phyloP scores from a whole-genome alignment of 2,888 invertebrate genomes.

The Sialis fuliginosa region DNA sequence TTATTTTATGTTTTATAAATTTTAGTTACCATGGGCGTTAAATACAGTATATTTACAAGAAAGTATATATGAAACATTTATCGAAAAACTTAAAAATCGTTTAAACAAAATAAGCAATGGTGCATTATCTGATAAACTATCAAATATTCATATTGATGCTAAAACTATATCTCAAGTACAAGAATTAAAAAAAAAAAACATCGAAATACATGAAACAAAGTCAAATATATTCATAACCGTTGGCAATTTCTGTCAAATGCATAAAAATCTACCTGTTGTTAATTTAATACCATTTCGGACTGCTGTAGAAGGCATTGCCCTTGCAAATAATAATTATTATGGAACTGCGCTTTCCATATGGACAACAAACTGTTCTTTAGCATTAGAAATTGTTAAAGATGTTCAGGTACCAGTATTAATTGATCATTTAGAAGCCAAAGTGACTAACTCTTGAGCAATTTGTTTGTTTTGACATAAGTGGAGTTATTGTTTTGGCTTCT shows the following conservation, averaged over 20 bases:
- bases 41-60: constrained; percentile 34
- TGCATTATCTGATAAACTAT: constrained; percentile 4
- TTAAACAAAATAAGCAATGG: constrained; percentile 16
- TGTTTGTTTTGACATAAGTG: too few species aligned
- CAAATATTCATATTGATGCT: too few species aligned
- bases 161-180: too few species aligned
- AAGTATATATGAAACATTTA: constrained; percentile 25
- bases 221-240: too few species aligned
- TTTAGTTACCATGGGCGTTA: constrained; percentile 31
- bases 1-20: constrained; percentile 6
- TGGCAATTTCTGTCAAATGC: too few species aligned
- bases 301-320: constrained; percentile 32
- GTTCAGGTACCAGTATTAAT: constrained; percentile 20
- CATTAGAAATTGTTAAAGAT: constrained; percentile 30
- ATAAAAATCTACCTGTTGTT: constrained; percentile 19
- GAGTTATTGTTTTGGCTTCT: too few species aligned
- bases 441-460: too few species aligned
- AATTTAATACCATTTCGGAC: constrained; percentile 31
- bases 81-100: constrained; percentile 12
- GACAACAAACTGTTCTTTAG: constrained; percentile 33
- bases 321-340: constrained; percentile 33
- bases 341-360: constrained; percentile 34
- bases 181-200: too few species aligned
- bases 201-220: too few species aligned
- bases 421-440: too few species aligned